phyloP scores from a whole-genome alignment of 2,888 invertebrate species.

The Galeruca laticollis region DNA sequence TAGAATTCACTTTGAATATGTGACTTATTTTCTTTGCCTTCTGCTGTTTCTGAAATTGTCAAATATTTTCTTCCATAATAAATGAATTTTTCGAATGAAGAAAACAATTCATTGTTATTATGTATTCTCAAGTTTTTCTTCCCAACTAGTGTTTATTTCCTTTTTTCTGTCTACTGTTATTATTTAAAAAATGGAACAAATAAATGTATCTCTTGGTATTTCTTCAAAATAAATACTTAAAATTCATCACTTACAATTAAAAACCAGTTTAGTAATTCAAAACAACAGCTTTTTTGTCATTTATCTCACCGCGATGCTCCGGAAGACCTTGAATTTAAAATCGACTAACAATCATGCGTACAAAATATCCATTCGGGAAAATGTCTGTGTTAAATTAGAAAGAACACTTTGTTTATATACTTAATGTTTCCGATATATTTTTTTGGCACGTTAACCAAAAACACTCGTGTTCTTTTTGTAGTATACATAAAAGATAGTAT shows the following conservation, averaged over 20 bases:
- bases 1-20: too few species aligned
- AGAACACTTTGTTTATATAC: not conserved
- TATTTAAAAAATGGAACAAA: too few species aligned
- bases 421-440: not conserved
- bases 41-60: too few species aligned
- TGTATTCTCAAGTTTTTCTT: too few species aligned
- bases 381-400: not conserved
- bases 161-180: too few species aligned
- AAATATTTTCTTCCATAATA: too few species aligned
- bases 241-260: not conserved
- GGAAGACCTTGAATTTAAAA: slow-evolving; percentile 1
- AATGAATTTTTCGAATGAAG: too few species aligned
- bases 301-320: not conserved
- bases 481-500: too few species aligned
- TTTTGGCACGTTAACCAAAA: not conserved
- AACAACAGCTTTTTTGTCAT: not conserved
- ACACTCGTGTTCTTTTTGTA: not conserved
- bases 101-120: too few species aligned
- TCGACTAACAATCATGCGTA: not conserved
- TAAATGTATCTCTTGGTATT: too few species aligned
- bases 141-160: too few species aligned
- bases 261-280: slow-evolving; percentile 6
- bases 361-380: not conserved
- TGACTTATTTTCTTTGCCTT: too few species aligned
- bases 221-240: not conserved